phyloP scores from a whole-genome alignment of 2,888 invertebrate genomes.

The Meandrusa payeni region DNA sequence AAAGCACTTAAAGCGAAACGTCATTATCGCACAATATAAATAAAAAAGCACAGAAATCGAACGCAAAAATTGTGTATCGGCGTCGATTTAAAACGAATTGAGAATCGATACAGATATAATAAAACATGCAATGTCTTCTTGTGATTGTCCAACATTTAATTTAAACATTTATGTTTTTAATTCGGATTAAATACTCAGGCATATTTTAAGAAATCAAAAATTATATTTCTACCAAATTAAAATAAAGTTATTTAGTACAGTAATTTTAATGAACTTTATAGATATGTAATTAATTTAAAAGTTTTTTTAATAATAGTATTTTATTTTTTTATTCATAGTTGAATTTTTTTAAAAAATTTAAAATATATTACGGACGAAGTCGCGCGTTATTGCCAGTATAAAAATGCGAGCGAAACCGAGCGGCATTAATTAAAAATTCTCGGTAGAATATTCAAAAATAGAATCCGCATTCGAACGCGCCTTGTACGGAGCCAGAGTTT shows the following conservation, averaged over 20 bases:
- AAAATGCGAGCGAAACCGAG: conserved; percentile 75
- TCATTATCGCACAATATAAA: conserved; percentile 81
- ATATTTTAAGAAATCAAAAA: too few species aligned
- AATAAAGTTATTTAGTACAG: conserved; percentile 4
- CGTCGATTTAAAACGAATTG: conserved; percentile 77
- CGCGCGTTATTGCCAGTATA: conserved; percentile 65
- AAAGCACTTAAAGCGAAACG: conserved; percentile 81
- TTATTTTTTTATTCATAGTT: not conserved
- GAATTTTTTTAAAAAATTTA: not conserved
- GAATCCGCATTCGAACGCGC: conserved; percentile 80
- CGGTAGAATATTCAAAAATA: conserved; percentile 81
- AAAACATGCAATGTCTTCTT: conserved; percentile 9
- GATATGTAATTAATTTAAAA: not conserved
- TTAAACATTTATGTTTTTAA: conserved; percentile 12
- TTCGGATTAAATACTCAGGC: not conserved
- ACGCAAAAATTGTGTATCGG: conserved; percentile 80
- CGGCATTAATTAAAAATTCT: conserved; percentile 81
- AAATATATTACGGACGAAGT: conserved; percentile 3
- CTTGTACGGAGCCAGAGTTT: conserved; percentile 78
- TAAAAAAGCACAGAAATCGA: conserved; percentile 73
- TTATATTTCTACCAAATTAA: too few species aligned
- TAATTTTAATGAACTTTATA: too few species aligned
- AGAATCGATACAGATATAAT: conserved; percentile 42
- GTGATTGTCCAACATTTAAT: conserved; percentile 3
- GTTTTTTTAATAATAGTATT: not conserved